Evolutionary conservation across 2,113 vertebrate species (phyloP), one percentile per base, ranked within the genome.

Genomic region (Mirounga angustirostris): DNA sequence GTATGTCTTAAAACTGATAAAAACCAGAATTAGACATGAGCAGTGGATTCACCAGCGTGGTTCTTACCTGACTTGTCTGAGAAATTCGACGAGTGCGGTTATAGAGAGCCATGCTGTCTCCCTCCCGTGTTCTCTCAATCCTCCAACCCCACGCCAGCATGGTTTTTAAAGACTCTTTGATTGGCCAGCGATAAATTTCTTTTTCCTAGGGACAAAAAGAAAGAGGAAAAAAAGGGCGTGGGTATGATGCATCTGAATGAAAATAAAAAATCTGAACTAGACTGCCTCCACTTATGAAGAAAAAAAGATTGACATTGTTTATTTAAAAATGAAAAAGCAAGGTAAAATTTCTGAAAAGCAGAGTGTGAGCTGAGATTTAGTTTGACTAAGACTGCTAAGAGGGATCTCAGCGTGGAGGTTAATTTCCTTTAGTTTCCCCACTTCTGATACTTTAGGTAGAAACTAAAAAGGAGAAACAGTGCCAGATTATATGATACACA

Each of bases 101-200:
- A 92, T 99, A 99, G 26, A 99, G 97, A 2, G 99, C 99, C 97
- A 99, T 99, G 7, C 99, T 98, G 96, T 99, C 99, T 22, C 99
- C 99, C 30, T 99, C 99, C 22, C 99, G 98, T 4, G 99, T 99
- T 71, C 99, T 99, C 96, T 99, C 99, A 40, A 99, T 99, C 76
- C 99, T 98, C 99, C 99, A 99, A 28, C 99, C 99, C 99, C 99
- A 99, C 0, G 99, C 99, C 97, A 99, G 97, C 99, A 99, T 99
- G 2, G 99, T 99, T 98, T 99, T 99, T 54, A 99, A 97, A 76
- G 99, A 99, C 93, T 99, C 99, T 98, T 99, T 99, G 98, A 99
- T 99, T 36, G 99, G 99, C 99, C 99, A 99, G 28, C 99, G 99
- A 97, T 99, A 99, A 59, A 99, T 99, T 98, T 99, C 99, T 98